A percentile compares a stretch with the other conserved stretches of the same genome.
These are phyloP conservation scores for Hypotaenidia okinawae DNA, from an alignment of 2,797 vertebrate genomes.

Conservation along the genomic window DNA sequence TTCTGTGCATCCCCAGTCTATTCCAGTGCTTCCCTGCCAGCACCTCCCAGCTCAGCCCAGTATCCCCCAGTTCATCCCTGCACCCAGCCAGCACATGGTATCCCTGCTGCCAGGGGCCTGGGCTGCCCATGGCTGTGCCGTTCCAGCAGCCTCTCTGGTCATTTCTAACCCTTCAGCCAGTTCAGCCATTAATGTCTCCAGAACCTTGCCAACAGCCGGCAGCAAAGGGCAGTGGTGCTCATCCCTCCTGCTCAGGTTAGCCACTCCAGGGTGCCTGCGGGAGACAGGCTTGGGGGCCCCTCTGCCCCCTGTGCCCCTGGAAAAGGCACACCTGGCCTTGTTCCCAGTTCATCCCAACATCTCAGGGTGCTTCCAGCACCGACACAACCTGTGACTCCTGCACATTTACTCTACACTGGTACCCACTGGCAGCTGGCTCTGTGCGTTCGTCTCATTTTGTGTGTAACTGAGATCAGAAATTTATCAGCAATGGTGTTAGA, in stretches of 20 bases:
- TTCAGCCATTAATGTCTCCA: fast-evolving
- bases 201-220: not conserved
- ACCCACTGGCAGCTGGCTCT: not conserved
- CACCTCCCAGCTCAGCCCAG: not conserved
- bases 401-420: not conserved
- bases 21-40: not conserved
- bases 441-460: not conserved
- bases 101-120: fast-evolving
- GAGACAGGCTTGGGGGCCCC: not conserved
- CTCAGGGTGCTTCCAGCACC: not conserved
- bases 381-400: not conserved
- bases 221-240: fast-evolving
- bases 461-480: not conserved
- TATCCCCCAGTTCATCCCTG: fast-evolving
- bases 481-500: not conserved
- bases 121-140: fast-evolving
- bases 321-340: not conserved
- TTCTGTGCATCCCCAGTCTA: not conserved
- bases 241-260: fast-evolving
- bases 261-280: not conserved
- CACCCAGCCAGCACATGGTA: too few relatives aligned
- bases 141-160: not conserved
- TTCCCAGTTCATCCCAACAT: not conserved
- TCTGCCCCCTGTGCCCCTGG: fast-evolving
- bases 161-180: not conserved